Percentiles rank a stretch among this genome's conserved stretches.
These are phyloP conservation scores for Anoplolepis gracilipes DNA, from an alignment of 1,140 invertebrate species.

Conservation along the genomic window DNA sequence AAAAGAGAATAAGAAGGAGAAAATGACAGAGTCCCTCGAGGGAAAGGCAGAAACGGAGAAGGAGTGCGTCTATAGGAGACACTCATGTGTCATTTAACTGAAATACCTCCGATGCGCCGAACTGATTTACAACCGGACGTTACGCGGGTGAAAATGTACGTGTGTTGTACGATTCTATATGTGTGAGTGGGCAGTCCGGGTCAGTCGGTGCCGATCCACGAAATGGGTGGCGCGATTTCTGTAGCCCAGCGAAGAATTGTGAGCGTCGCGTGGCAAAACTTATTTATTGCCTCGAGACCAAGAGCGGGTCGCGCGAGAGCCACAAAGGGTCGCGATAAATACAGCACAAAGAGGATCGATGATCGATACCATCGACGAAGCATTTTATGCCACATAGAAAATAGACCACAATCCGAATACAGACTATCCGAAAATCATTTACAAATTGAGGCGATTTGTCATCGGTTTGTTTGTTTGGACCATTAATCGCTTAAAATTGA, in stretches of 20 bases:
- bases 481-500: neutral
- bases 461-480: neutral
- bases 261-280: constrained; percentile 81
- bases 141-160: constrained; percentile 20
- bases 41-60: constrained; percentile 30
- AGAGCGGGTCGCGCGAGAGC: constrained; percentile 56
- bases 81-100: constrained; percentile 84
- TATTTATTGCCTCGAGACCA: constrained; percentile 79
- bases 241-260: constrained; percentile 77
- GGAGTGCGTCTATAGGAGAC: constrained; percentile 66
- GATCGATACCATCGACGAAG: constrained; percentile 19
- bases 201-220: constrained; percentile 63
- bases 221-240: constrained; percentile 66
- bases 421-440: neutral
- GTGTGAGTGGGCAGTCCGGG: constrained; percentile 49
- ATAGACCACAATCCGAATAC: neutral
- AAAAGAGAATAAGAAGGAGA: constrained; percentile 56
- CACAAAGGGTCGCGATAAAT: constrained; percentile 64
- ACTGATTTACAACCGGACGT: constrained; percentile 82
- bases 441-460: neutral
- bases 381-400: neutral
- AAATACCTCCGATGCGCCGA: constrained; percentile 84
- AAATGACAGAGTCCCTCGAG: constrained; percentile 27
- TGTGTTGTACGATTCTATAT: neutral
- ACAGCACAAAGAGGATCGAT: constrained; percentile 52